These are phyloP conservation scores for Pygathrix nemaeus DNA, from an alignment of 2,113 vertebrate genomes.

Conservation along the genomic window DNA sequence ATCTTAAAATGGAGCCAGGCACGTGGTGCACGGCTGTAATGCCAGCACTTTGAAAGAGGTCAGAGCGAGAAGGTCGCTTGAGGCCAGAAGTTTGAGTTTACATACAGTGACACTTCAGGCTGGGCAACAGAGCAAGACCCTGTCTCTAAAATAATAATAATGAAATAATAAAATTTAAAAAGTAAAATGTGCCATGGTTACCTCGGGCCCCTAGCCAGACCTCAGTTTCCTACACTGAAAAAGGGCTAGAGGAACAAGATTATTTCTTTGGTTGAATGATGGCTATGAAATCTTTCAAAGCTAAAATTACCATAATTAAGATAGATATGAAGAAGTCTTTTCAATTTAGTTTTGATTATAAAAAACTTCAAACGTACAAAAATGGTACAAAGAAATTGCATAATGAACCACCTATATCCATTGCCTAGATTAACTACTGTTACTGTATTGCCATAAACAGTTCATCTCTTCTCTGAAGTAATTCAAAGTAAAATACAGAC, in stretches of 20 bases:
- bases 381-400: background rate
- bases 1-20: background rate
- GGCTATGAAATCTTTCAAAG: background rate
- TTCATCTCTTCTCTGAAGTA: background rate
- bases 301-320: background rate
- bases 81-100: no score
- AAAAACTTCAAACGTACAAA: background rate
- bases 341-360: background rate
- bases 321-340: background rate
- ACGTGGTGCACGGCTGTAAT: no score
- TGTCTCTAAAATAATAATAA: no score
- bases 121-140: no score
- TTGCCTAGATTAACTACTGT: background rate
- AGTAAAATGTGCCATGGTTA: no score
- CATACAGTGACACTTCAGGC: no score
- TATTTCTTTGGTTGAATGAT: background rate
- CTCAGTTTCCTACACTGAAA: background rate
- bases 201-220: background rate
- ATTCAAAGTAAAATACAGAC: conserved; percentile 35
- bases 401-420: background rate
- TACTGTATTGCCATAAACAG: background rate
- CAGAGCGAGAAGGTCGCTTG: no score
- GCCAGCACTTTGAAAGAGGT: no score
- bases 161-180: no score
- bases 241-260: background rate